Percentiles rank a stretch among this genome's conserved stretches.
Evolutionary conservation across 2,113 vertebrate genomes (phyloP).

Genomic region (Tetrax tetrax): DNA sequence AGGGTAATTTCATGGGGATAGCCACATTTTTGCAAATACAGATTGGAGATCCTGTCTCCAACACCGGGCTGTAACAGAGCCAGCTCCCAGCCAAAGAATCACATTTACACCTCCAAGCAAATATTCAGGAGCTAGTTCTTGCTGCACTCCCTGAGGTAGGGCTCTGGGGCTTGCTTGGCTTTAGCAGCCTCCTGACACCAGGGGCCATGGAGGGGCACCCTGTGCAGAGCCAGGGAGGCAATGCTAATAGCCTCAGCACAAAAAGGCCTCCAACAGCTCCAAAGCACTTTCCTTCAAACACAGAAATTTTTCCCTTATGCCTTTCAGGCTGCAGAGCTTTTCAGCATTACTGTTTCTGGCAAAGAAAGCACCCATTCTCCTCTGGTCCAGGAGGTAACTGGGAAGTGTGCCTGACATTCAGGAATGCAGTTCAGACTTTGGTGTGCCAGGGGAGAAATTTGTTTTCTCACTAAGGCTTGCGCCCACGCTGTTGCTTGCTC

Average conservation of each 20-base stretch:
- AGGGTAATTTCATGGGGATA: background rate
- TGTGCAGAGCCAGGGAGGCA: background rate
- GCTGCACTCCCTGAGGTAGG: background rate
- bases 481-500: background rate
- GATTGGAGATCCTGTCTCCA: background rate
- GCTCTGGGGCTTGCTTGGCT: background rate
- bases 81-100: background rate
- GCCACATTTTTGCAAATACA: background rate
- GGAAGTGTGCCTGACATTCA: background rate
- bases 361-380: background rate
- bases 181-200: background rate
- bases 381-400: background rate
- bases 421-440: background rate
- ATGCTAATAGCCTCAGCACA: background rate
- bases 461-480: background rate
- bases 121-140: background rate
- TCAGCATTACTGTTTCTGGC: background rate
- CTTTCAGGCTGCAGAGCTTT: background rate
- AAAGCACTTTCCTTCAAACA: background rate
- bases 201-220: too few relatives aligned
- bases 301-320: background rate
- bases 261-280: background rate
- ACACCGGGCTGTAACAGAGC: background rate
- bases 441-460: background rate
- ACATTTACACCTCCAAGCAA: background rate